phyloP scores from a whole-genome alignment of 2,797 vertebrate species.

The Pseudochaenichthys georgianus region DNA sequence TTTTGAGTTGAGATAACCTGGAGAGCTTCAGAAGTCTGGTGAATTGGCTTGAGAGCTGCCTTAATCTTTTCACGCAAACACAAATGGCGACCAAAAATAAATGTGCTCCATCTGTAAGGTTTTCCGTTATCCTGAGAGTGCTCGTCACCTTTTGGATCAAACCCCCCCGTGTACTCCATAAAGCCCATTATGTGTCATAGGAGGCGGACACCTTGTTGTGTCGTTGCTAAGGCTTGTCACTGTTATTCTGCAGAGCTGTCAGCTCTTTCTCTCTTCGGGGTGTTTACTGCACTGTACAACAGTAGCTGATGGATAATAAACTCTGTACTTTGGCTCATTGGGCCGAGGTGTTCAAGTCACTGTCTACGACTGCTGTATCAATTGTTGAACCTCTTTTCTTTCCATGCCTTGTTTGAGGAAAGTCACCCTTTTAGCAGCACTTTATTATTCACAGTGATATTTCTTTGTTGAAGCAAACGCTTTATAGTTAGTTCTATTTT shows the following conservation, averaged over 20 bases:
- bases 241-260: slow-evolving; percentile 38
- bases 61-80: slow-evolving; percentile 5
- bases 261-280: not conserved
- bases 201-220: not conserved
- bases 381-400: slow-evolving; percentile 28
- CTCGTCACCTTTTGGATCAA: slow-evolving; percentile 20
- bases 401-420: slow-evolving; percentile 40
- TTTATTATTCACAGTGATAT: slow-evolving; percentile 68
- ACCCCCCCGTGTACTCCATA: slow-evolving; percentile 7
- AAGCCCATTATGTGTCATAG: not conserved
- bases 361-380: slow-evolving; percentile 73
- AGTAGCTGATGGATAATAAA: slow-evolving; percentile 3
- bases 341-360: slow-evolving; percentile 14
- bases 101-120: slow-evolving; percentile 8
- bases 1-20: slow-evolving; percentile 9
- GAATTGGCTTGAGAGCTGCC: slow-evolving; percentile 5
- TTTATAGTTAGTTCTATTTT: slow-evolving; percentile 8
- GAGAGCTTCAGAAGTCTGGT: slow-evolving; percentile 5
- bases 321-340: not conserved
- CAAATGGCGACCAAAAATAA: slow-evolving; percentile 60
- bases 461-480: slow-evolving; percentile 36
- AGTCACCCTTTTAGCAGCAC: slow-evolving; percentile 69
- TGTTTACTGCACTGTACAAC: slow-evolving; percentile 16
- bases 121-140: slow-evolving; percentile 18
- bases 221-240: not conserved